Conservation (phyloP, 2,888 invertebrate species). For the Phortica okadai region DNA sequence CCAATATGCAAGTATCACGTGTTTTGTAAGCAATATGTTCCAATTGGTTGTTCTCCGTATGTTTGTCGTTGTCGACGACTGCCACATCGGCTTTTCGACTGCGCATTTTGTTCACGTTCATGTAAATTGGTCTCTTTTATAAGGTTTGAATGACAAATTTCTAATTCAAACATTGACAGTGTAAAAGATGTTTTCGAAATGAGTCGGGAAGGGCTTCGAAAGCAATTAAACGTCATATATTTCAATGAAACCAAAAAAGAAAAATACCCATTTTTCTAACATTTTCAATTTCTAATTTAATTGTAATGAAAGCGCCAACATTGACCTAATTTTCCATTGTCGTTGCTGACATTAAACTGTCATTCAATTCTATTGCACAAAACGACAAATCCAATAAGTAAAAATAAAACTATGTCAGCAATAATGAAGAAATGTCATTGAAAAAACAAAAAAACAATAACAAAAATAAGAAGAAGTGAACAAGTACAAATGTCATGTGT, state of each 20-base stretch:
- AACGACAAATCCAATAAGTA: background rate
- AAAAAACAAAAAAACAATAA: background rate
- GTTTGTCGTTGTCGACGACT: no score
- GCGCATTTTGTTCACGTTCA: constrained; percentile 33
- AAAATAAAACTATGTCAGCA: background rate
- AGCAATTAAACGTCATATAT: background rate
- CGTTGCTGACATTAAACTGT: background rate
- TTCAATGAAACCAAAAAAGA: background rate
- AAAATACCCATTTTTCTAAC: background rate
- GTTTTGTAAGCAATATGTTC: constrained; percentile 42
- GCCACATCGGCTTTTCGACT: constrained; percentile 37
- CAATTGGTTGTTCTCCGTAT: background rate
- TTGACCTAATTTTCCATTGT: background rate
- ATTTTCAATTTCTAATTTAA: background rate
- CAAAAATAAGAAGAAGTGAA: background rate
- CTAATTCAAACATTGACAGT: background rate
- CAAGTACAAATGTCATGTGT: constrained; percentile 18
- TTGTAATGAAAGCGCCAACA: background rate
- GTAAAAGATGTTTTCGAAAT: no score
- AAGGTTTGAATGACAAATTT: background rate
- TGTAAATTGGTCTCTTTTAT: constrained; percentile 30
- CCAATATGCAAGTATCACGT: no score
- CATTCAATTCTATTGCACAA: no score
- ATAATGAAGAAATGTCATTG: background rate
- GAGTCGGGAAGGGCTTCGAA: no score